phyloP scores from a whole-genome alignment of 2,888 invertebrate genomes.

The Cosmorhoe ocellata region DNA sequence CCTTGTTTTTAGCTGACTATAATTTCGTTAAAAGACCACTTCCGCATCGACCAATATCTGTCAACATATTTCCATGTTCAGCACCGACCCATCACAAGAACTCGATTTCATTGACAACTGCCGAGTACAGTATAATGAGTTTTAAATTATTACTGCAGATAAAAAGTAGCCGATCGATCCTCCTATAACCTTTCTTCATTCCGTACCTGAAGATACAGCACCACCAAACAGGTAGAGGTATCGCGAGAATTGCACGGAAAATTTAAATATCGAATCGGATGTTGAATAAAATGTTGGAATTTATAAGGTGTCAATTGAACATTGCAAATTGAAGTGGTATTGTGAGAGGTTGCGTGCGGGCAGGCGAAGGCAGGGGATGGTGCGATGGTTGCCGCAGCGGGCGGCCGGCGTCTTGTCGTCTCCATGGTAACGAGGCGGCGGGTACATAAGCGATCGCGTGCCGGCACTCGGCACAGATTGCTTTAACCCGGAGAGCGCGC shows the following conservation, averaged over 20 bases:
- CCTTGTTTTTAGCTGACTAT: slow-evolving; percentile 73
- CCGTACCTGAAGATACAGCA: slow-evolving; percentile 59
- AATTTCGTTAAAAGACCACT: slow-evolving; percentile 78
- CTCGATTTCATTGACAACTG: slow-evolving; percentile 79
- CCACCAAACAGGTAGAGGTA: slow-evolving; percentile 36
- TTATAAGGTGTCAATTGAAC: slow-evolving; percentile 29
- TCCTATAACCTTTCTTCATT: slow-evolving; percentile 70
- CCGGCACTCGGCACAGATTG: slow-evolving; percentile 60
- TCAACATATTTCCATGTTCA: slow-evolving; percentile 79
- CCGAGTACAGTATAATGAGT: slow-evolving; percentile 76
- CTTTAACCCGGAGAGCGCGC: slow-evolving; percentile 76
- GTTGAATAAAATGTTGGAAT: slow-evolving; percentile 23
- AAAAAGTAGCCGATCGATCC: slow-evolving; percentile 69
- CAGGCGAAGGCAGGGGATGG: slow-evolving; percentile 29
- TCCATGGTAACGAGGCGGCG: slow-evolving; percentile 65
- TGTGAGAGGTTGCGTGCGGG: slow-evolving; percentile 30
- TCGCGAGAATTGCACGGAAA: slow-evolving; percentile 27
- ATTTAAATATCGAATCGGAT: slow-evolving; percentile 31
- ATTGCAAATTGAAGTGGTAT: slow-evolving; percentile 20
- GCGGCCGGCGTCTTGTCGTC: slow-evolving; percentile 70
- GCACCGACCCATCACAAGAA: slow-evolving; percentile 77
- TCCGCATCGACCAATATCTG: slow-evolving; percentile 79
- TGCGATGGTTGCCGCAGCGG: slow-evolving; percentile 48
- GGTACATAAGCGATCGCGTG: slow-evolving; percentile 65
- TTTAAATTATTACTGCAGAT: slow-evolving; percentile 79